These are phyloP conservation scores for Molossus molossus DNA, from an alignment of 2,797 vertebrate species.

Conservation along the genomic window DNA sequence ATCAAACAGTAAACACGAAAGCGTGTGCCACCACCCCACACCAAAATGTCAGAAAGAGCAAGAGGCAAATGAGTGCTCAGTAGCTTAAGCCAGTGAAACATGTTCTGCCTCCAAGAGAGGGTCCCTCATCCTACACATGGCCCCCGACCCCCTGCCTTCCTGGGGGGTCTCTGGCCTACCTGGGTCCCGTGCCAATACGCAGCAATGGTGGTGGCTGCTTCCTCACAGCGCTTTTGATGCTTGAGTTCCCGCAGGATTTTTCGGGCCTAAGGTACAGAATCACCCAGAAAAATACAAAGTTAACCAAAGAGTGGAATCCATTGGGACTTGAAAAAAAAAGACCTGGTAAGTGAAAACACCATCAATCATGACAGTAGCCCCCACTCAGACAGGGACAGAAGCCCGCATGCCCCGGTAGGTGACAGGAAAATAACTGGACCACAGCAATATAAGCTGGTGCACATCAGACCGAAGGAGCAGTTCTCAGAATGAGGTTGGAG, in stretches of 20 bases:
- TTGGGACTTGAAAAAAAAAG: neutral
- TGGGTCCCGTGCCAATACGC: slow-evolving; percentile 98
- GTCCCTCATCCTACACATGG: fast-evolving
- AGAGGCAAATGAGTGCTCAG: slow-evolving; percentile 80
- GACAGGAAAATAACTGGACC: neutral
- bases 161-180: slow-evolving; percentile 89
- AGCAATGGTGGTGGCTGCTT: slow-evolving; percentile 96
- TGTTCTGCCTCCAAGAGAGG: slow-evolving; percentile 28
- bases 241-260: slow-evolving; percentile 96
- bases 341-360: neutral
- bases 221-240: slow-evolving; percentile 95
- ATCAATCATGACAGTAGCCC: fast-evolving
- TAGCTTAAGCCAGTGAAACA: slow-evolving; percentile 78
- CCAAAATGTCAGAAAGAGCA: slow-evolving; percentile 68
- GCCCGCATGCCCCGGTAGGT: fast-evolving
- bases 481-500: neutral
- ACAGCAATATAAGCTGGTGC: neutral
- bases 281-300: slow-evolving; percentile 4
- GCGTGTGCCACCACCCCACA: slow-evolving; percentile 85
- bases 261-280: slow-evolving; percentile 91
- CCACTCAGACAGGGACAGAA: neutral
- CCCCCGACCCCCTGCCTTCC: neutral
- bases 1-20: slow-evolving; percentile 77
- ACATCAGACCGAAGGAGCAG: fast-evolving
- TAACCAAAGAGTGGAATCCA: neutral